A percentile compares a stretch with the other conserved stretches of the same genome.
phyloP scores from a whole-genome alignment of 2,888 invertebrate species.

The Helobdella robusta region DNA sequence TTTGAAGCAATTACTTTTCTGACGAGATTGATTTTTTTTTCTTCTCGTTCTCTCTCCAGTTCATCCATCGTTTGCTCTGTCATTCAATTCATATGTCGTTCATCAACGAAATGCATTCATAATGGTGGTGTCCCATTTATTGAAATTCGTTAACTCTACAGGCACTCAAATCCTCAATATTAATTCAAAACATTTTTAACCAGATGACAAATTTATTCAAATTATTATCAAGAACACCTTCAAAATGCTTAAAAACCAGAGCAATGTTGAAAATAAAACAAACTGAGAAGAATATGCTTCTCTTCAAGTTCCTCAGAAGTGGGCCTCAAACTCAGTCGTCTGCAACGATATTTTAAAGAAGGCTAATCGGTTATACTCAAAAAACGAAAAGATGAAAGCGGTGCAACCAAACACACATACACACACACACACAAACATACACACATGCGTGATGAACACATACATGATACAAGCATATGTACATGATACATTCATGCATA shows the following conservation, averaged over 20 bases:
- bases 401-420: no score
- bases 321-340: slow-evolving; percentile 92
- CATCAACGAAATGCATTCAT: not conserved
- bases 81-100: not conserved
- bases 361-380: no score
- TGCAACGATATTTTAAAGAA: no score
- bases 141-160: no score
- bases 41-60: slow-evolving; percentile 79
- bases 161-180: no score
- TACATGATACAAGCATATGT: no score
- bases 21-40: slow-evolving; percentile 84
- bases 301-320: slow-evolving; percentile 94
- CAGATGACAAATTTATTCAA: not conserved
- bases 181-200: not conserved
- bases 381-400: no score
- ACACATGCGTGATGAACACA: no score
- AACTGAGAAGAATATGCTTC: slow-evolving; percentile 91
- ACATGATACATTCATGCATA: no score
- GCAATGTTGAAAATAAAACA: not conserved
- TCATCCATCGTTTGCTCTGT: slow-evolving; percentile 59
- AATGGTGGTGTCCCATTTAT: not conserved
- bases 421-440: no score
- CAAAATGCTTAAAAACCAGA: not conserved
- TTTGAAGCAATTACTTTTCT: slow-evolving; percentile 58
- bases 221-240: not conserved